phyloP scores from a whole-genome alignment of 2,888 invertebrate species.

The Euplagia quadripunctaria region DNA sequence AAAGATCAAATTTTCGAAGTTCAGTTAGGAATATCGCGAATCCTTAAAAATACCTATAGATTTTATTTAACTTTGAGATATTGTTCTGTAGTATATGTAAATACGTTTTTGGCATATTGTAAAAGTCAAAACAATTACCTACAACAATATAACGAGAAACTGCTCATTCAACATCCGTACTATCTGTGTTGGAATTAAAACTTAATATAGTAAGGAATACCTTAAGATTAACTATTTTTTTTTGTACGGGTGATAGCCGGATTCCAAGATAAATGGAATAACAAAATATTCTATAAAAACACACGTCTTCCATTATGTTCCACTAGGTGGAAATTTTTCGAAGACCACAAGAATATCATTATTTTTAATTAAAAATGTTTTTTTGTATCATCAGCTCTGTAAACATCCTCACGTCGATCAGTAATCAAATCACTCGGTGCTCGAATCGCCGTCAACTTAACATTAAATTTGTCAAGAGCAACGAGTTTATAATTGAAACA shows the following conservation, averaged over 20 bases:
- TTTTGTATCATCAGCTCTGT: conserved; percentile 40
- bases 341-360: neutral
- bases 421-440: conserved; percentile 64
- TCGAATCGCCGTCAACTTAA: conserved; percentile 54
- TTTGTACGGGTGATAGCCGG: no score
- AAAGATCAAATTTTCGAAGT: neutral
- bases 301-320: no score
- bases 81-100: neutral
- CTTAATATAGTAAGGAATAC: no score
- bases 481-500: conserved; percentile 32
- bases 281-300: no score
- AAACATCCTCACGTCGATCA: conserved; percentile 50
- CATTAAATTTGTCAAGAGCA: conserved; percentile 68
- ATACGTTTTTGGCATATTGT: neutral
- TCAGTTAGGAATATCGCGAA: neutral
- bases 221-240: no score
- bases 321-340: neutral
- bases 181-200: no score
- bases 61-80: no score
- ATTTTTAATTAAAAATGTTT: neutral
- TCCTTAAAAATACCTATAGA: neutral
- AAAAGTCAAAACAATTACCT: no score
- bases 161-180: no score
- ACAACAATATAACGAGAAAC: no score
- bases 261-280: no score